Evolutionary conservation across 2,113 vertebrate genomes (phyloP), one percentile per base, ranked within the genome.

Genomic region (Phrynosoma blainvillii): DNA sequence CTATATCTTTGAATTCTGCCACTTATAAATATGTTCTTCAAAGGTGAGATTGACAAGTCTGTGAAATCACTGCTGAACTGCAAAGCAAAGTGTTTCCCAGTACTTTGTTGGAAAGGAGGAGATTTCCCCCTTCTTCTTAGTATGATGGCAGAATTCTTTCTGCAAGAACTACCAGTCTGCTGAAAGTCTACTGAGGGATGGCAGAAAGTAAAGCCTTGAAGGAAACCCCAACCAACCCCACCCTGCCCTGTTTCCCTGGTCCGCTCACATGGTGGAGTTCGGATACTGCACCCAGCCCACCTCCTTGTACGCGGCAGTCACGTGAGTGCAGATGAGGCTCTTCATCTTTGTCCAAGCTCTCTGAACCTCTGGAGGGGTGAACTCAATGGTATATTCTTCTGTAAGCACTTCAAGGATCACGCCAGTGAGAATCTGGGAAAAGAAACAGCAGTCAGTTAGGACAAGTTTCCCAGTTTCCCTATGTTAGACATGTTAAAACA

Each of bases 251-350:
- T 90, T 92, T 86, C 93, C 89, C 6, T 56, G 13, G 90, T 91
- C 91, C 73, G 77, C 96, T 99, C 97, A 99, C 97, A 98, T 98
- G 14, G 97, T 97, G 56, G 98, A 96, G 90, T 97, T 98, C 96
- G 98, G 98, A 93, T 99, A 98, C 96, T 98, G 98, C 79, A 97
- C 97, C 98, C 98, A 99, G 97, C 98, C 98, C 95, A 97, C 98
- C 92, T 99, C 98, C 88, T 98, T 98, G 97, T 99, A 99, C 68
- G 98, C 98, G 0, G 98, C 98, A 0, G 97, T 98, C 96, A 99
- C 97, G 0, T 99, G 98, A 96, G 97, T 98, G 97, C 96, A 99
- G 95, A 99, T 95, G 89, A 98, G 97, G 85, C 94, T 96, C 89
- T 97, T 97, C 94, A 99, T 97, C 95, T 99, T 99, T 97, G 97